Evolutionary conservation across 2,113 vertebrate genomes (phyloP), one percentile per base, ranked within the genome.

Genomic region (Triplophysa tibetana): DNA sequence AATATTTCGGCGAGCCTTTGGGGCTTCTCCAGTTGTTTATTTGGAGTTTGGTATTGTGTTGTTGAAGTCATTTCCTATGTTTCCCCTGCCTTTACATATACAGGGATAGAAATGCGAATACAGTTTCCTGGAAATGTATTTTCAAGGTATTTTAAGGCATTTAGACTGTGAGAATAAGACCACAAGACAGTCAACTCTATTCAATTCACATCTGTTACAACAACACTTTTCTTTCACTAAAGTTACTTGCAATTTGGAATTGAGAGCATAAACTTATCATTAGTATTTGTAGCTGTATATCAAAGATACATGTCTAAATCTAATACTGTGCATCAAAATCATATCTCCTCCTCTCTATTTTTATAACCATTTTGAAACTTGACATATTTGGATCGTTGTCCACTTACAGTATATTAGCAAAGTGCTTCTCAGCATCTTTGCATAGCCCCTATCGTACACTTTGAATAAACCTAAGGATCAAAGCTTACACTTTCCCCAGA

Each of bases 31-130:
- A 19, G 43, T 73, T 81, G 75, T 79, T 82, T 75, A 58, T 77
- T 81, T 75, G 19, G 43, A 80, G 21, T 60, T 65, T 24, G 7
- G 29, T 70, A 81, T 68, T 76, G 29, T 70, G 54, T 48, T 38
- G 45, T 75, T 9, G 74, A 70, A 78, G 78, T 70, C 33, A 50
- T 82, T 78, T 74, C 60, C 73, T n/a, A 52, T 81, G 62, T 79
- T 76, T 69, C 68, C 54, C 23, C 45, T 19, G 61, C 66, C 64
- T 66, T 29, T 13, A 10, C 69, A 67, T 81, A 80, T 41, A 77
- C 16, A 60, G 58, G 68, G 48, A 70, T 64, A 33, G 67, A 43
- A 74, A 78, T 80, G 66, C 62, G 76, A 75, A 80, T 48, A 75
- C 43, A 24, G 17, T 70, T 76, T 82, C 38, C 61, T 52, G 66